Evolutionary conservation across 2,888 invertebrate genomes (phyloP), one percentile per base, ranked within the genome.

Genomic region (Drosophila dives): DNA sequence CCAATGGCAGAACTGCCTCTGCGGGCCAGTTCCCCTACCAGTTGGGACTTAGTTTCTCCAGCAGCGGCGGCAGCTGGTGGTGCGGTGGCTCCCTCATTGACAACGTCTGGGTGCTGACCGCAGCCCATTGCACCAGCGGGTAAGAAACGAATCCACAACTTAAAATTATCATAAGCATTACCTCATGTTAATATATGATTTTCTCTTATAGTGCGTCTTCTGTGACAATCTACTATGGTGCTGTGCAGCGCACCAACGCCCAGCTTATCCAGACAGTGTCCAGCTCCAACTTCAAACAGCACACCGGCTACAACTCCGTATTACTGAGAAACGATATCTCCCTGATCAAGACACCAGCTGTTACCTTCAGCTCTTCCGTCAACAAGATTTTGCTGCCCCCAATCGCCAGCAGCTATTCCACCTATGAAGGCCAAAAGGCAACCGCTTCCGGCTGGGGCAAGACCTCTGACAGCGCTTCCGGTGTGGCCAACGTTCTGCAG

Each of bases 401-500:
- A 2, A 40, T 80, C 4, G 40, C 80, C 50, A 64, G 60, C 45
- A 60, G 69, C 36, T 91, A 91, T 67, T 83, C 89, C 15, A 88
- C 72, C 50, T 93, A 92, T 61, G 82, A 83, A 23, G 91, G 91
- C 15, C 64, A 83, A 7, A 40, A 45, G 2, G 93, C 91, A 11
- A 77, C 90, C 23, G 93, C 93, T 42, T 93, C 93, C 64, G 94
- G 94, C 33, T 94, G 94, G 94, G 94, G 94, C 56, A 91, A 86
- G 68, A 78, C 34, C 59, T 86, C 86, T 4, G 92, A 92, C 36
- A 23, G 59, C 4, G 77, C 72, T n/a, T n/a, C 64, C 45, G 8
- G 54, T 55, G 87, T 88, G 26, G 58, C 86, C 58, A 75, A 69
- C 17, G 90, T 88, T 3, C 87, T 94, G 45, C 90, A 93, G 66